Conservation (phyloP, 2,113 vertebrate genomes). For the Gallinago undulata region DNA sequence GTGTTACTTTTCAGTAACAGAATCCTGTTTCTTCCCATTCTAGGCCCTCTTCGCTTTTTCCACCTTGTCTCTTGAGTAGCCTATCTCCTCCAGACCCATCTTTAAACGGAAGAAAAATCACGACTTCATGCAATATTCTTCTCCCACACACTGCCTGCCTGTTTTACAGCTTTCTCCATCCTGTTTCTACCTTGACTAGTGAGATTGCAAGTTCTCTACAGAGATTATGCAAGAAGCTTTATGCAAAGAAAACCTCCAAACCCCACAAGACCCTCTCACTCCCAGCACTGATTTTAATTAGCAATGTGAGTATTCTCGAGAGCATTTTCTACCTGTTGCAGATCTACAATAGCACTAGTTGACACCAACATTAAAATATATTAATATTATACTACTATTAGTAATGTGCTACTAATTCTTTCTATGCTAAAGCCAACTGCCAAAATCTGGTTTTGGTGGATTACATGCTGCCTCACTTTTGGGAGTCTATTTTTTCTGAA, state of each 20-base stretch:
- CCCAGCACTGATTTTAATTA: conserved; percentile 8
- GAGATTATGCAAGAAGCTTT: conserved; percentile 30
- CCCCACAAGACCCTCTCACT: background rate
- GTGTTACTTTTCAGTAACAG: background rate
- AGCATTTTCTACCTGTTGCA: background rate
- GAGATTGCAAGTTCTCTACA: background rate
- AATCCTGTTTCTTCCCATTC: background rate
- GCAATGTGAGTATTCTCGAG: background rate
- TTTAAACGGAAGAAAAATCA: conserved; percentile 16
- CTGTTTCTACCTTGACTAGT: conserved; percentile 23
- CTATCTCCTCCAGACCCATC: background rate
- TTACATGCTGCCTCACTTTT: background rate
- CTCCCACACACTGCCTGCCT: conserved; percentile 21
- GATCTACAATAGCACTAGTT: background rate
- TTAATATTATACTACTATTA: background rate
- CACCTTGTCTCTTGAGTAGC: background rate
- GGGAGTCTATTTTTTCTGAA: background rate
- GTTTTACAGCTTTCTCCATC: conserved; percentile 18
- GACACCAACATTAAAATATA: background rate
- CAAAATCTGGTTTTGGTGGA: background rate
- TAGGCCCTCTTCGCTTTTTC: background rate
- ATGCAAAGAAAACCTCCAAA: conserved; percentile 4
- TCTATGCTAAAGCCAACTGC: background rate
- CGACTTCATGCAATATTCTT: conserved; percentile 22
- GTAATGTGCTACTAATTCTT: background rate